phyloP scores from a whole-genome alignment of 2,888 invertebrate genomes.

The Ophioninae sp. region DNA sequence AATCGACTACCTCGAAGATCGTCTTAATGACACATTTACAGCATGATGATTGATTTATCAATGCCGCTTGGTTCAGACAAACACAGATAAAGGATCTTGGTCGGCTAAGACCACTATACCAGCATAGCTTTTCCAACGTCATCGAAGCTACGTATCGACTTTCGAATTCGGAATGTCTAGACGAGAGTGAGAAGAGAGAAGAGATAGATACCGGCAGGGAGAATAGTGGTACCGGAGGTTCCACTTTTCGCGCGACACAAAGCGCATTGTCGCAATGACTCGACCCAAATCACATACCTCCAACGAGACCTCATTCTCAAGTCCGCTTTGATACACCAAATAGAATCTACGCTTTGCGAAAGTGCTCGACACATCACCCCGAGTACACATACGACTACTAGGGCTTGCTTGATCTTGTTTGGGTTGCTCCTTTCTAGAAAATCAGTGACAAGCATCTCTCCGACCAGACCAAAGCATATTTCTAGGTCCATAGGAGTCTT shows the following conservation, averaged over 20 bases:
- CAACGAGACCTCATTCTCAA: conserved; percentile 15
- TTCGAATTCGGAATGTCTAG: conserved; percentile 7
- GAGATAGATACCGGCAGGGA: neutral
- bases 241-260: conserved; percentile 66
- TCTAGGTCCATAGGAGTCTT: too few species aligned
- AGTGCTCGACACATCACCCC: neutral
- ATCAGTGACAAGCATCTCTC: neutral
- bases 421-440: neutral
- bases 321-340: conserved; percentile 7
- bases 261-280: conserved; percentile 75
- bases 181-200: neutral
- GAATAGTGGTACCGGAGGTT: conserved; percentile 17
- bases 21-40: neutral
- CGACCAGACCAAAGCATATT: too few species aligned
- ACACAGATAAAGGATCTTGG: conserved; percentile 24
- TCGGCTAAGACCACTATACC: conserved; percentile 48
- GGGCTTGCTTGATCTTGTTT: neutral
- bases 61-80: neutral
- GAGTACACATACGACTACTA: neutral
- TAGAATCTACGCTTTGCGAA: neutral
- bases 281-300: conserved; percentile 73
- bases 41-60: neutral
- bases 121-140: conserved; percentile 54
- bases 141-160: conserved; percentile 25
- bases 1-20: conserved; percentile 2